Evolutionary conservation across 2,113 vertebrate genomes (phyloP).

Genomic region (Dipodomys spectabilis): DNA sequence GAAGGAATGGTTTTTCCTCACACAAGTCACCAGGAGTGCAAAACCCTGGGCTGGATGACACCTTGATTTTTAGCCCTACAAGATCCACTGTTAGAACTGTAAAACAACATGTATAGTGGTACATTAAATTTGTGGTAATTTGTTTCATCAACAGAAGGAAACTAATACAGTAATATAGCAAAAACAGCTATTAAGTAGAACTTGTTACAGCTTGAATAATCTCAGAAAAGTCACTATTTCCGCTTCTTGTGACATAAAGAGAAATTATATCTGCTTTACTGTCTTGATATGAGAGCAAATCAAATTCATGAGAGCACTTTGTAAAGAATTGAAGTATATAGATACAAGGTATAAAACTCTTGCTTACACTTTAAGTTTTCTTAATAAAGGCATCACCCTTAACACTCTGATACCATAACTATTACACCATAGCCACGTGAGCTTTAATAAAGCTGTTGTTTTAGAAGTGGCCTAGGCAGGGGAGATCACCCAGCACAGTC

Average conservation of each 20-base stretch:
- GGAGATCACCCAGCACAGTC: not conserved
- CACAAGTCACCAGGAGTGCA: not conserved
- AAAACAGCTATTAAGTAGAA: not conserved
- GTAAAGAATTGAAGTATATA: not conserved
- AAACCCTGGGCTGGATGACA: not conserved
- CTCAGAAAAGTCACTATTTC: not conserved
- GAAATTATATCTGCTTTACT: not conserved
- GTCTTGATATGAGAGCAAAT: not conserved
- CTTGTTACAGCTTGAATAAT: not conserved
- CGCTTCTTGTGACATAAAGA: slow-evolving; percentile 28
- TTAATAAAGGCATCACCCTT: not conserved
- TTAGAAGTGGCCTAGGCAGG: not conserved
- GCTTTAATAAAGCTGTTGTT: not conserved
- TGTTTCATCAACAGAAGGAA: not conserved
- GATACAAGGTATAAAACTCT: not conserved
- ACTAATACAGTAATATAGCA: not conserved
- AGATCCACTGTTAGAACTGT: not conserved
- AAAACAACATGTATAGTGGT: not conserved
- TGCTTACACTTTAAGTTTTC: not conserved
- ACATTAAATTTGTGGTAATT: not conserved
- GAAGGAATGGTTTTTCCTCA: not conserved
- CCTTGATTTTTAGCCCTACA: not conserved
- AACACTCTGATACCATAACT: not conserved
- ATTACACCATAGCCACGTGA: no score
- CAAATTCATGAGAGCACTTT: not conserved